Evolutionary conservation across 2,797 vertebrate species (phyloP).

Genomic region (Fratercula arctica): DNA sequence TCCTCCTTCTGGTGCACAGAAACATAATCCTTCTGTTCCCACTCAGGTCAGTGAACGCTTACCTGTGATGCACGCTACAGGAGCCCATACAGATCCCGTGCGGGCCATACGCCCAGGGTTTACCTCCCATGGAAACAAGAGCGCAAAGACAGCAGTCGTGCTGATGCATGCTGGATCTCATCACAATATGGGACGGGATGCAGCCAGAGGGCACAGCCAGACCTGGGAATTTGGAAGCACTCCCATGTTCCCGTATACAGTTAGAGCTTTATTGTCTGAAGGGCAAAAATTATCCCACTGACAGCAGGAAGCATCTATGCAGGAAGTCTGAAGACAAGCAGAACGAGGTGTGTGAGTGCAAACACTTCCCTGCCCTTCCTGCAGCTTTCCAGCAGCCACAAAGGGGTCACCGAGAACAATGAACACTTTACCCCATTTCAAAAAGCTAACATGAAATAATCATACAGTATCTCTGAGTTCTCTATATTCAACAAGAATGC

Average conservation of each 20-base stretch:
- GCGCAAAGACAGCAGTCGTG: neutral
- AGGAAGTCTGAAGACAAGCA: conserved; percentile 52
- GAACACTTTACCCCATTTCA: neutral
- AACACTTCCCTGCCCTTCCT: conserved; percentile 45
- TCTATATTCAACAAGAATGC: neutral
- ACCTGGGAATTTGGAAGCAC: conserved; percentile 36
- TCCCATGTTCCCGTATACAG: conserved; percentile 12
- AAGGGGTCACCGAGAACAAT: conserved; percentile 11
- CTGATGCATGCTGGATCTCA: neutral
- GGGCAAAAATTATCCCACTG: conserved; percentile 14
- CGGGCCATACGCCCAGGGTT: neutral
- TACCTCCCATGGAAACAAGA: neutral
- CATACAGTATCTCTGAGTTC: neutral
- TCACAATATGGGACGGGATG: neutral
- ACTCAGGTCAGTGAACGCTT: neutral
- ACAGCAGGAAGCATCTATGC: conserved; percentile 36
- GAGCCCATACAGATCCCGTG: neutral
- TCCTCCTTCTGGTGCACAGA: neutral
- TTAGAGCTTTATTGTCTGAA: conserved; percentile 35
- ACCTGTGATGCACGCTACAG: neutral
- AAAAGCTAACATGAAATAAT: neutral
- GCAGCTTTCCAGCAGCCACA: neutral
- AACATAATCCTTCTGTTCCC: neutral
- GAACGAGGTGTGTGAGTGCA: neutral
- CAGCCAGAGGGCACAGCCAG: conserved; percentile 22